Percentiles rank a stretch among this genome's conserved stretches.
Conservation (phyloP, 1,140 invertebrate genomes). For the Drosophila serrata region DNA sequence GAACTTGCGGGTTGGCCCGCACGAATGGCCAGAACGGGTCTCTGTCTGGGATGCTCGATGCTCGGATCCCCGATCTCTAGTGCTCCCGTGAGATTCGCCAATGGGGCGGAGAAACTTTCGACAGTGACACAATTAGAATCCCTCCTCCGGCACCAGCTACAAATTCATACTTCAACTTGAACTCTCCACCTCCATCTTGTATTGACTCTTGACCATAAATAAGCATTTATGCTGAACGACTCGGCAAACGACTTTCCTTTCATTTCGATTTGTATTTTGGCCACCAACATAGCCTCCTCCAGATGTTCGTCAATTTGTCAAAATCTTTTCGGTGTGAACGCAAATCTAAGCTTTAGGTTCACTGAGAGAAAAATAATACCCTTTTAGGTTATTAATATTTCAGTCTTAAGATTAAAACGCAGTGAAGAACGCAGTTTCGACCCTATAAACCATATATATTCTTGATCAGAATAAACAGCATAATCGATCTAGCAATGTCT, state of each 20-base stretch:
- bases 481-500: no score
- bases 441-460: no score
- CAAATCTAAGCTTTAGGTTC: conserved; percentile 50
- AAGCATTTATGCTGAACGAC: conserved; percentile 44
- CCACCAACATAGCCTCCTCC: conserved; percentile 55
- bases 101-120: conserved; percentile 60
- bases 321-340: conserved; percentile 37
- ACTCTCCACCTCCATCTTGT: background rate
- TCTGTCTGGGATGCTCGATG: conserved; percentile 7
- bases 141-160: background rate
- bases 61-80: background rate
- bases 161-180: background rate
- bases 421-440: no score
- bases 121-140: conserved; percentile 72
- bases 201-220: conserved; percentile 53
- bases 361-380: conserved; percentile 20
- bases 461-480: no score
- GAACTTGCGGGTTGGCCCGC: conserved; percentile 75
- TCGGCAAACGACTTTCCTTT: conserved; percentile 44
- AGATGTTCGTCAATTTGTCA: conserved; percentile 70
- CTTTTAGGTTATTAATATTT: no score
- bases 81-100: conserved; percentile 54
- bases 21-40: conserved; percentile 49
- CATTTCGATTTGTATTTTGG: conserved; percentile 21
- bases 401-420: no score